A percentile compares a stretch with the other conserved stretches of the same genome.
These are phyloP conservation scores for Anthoscopus minutus DNA, from an alignment of 2,113 vertebrate genomes.

Conservation along the genomic window DNA sequence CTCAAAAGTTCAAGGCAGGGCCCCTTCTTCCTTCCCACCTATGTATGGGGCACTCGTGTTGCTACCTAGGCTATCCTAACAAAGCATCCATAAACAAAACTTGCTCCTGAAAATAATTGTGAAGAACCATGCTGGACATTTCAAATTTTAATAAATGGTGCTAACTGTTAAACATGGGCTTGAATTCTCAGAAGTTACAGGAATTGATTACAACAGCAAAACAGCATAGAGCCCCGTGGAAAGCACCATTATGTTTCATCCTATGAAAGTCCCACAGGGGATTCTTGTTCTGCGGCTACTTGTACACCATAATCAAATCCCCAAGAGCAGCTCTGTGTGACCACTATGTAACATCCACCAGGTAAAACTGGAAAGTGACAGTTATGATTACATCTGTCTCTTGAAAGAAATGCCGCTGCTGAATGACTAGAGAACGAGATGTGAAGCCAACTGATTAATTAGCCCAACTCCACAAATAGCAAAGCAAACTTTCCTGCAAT, in stretches of 20 bases:
- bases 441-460: neutral
- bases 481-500: neutral
- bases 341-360: neutral
- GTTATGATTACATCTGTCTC: neutral
- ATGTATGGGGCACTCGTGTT: accelerated
- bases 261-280: neutral
- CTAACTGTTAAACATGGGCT: neutral
- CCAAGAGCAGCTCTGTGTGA: neutral
- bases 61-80: neutral
- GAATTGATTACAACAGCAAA: neutral
- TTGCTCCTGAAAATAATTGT: neutral
- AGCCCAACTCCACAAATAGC: neutral
- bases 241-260: constrained; percentile 17
- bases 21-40: neutral
- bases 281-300: constrained; percentile 21
- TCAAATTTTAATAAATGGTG: neutral
- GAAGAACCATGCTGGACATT: neutral
- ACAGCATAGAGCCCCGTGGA: neutral
- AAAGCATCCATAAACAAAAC: neutral
- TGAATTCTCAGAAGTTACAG: constrained; percentile 19
- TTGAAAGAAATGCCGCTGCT: neutral
- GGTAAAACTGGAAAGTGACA: neutral
- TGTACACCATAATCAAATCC: neutral
- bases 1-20: neutral
- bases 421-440: neutral